Conservation (phyloP, 1,140 invertebrate genomes). For the Atta cephalotes region DNA sequence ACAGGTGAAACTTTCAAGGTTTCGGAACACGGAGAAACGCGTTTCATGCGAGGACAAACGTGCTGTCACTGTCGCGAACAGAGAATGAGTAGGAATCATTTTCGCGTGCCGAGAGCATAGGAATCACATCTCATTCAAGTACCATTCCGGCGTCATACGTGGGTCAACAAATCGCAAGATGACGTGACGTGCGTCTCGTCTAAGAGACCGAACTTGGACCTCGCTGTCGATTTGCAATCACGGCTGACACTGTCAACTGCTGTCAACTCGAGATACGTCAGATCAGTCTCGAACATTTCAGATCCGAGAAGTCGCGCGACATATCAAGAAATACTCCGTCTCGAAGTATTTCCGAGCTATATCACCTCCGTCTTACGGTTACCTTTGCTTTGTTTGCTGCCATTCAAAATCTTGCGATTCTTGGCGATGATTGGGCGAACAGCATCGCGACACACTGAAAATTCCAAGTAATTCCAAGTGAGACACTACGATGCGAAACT, state of each 20-base stretch:
- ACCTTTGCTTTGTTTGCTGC: constrained; percentile 1
- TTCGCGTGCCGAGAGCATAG: background rate
- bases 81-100: background rate
- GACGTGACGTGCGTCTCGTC: background rate
- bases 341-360: background rate
- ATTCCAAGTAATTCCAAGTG: background rate
- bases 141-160: background rate
- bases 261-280: background rate
- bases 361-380: background rate
- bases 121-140: background rate
- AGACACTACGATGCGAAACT: background rate
- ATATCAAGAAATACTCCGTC: background rate
- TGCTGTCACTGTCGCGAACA: background rate
- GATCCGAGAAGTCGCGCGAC: background rate
- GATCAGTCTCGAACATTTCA: background rate
- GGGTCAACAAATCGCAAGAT: background rate
- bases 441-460: background rate
- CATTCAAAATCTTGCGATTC: background rate
- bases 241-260: background rate
- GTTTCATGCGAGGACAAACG: background rate
- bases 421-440: background rate
- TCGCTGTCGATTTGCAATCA: background rate
- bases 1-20: background rate
- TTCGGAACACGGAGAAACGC: background rate
- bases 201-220: background rate